A percentile compares a stretch with the other conserved stretches of the same genome.
Conservation (phyloP, 1,140 invertebrate species). For the Drosophila subpulchrella region DNA sequence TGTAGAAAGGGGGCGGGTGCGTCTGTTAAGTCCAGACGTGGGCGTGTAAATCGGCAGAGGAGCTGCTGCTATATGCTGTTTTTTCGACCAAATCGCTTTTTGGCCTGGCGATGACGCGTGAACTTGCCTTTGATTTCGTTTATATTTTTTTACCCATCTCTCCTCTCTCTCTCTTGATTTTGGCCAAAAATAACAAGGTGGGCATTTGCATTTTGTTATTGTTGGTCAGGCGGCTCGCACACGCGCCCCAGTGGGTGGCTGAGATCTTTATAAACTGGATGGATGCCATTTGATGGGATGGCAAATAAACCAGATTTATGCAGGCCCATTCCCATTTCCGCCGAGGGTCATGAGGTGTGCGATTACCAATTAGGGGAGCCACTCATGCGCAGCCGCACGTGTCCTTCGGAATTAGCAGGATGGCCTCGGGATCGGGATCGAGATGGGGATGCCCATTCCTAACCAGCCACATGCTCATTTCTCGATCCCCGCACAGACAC, state of each 20-base stretch:
- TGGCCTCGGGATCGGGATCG: not conserved
- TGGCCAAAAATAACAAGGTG: slow-evolving; percentile 72
- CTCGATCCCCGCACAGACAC: not conserved
- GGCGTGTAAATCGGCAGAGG: slow-evolving; percentile 46
- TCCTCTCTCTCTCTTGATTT: not conserved
- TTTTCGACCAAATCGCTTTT: slow-evolving; percentile 31
- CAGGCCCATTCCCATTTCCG: slow-evolving; percentile 32
- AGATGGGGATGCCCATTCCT: slow-evolving; percentile 1
- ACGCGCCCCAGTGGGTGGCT: slow-evolving; percentile 46
- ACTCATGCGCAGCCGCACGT: slow-evolving; percentile 61
- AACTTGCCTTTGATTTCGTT: slow-evolving; percentile 80
- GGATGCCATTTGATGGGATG: slow-evolving; percentile 29
- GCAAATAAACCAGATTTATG: slow-evolving; percentile 44
- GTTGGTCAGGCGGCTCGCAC: slow-evolving; percentile 23
- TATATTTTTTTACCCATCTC: slow-evolving; percentile 4
- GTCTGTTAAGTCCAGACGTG: slow-evolving; percentile 67
- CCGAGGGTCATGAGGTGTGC: slow-evolving; percentile 8
- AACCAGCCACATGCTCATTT: slow-evolving; percentile 17
- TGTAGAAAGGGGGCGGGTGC: slow-evolving; percentile 30
- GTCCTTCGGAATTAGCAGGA: slow-evolving; percentile 33
- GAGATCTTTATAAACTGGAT: slow-evolving; percentile 29
- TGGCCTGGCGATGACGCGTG: slow-evolving; percentile 69
- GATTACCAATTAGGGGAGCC: slow-evolving; percentile 46
- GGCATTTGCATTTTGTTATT: slow-evolving; percentile 51
- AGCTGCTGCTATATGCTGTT: slow-evolving; percentile 6